Conservation (phyloP, 2,113 vertebrate genomes). For the Hypomesus transpacificus region DNA sequence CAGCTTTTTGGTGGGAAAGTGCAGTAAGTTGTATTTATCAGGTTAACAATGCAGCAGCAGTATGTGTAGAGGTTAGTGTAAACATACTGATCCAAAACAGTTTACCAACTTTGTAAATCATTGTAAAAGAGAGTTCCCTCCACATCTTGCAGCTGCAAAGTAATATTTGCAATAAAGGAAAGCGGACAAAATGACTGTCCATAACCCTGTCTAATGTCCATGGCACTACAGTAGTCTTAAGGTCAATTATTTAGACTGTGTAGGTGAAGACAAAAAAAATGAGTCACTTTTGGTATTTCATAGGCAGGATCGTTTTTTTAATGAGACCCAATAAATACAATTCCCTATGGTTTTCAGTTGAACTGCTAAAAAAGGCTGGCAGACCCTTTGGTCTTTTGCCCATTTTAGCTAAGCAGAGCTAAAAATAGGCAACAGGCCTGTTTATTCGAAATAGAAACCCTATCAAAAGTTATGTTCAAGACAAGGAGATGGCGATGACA, state of each 20-base stretch:
- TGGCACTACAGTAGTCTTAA: no score
- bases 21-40: no score
- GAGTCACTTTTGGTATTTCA: conserved; percentile 52
- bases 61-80: no score
- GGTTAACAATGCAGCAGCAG: no score
- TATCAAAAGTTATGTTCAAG: conserved; percentile 64
- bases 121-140: no score
- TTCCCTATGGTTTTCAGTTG: conserved; percentile 23
- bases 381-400: conserved; percentile 44
- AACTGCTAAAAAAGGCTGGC: conserved; percentile 34
- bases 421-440: conserved; percentile 61
- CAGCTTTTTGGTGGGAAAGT: no score
- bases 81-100: no score
- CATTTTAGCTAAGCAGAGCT: conserved; percentile 50
- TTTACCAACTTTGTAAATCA: no score
- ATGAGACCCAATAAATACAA: conserved; percentile 42
- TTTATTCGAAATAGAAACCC: conserved; percentile 61
- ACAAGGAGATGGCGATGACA: conserved; percentile 56
- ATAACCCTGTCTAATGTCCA: neutral
- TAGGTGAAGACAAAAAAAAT: neutral
- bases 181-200: neutral
- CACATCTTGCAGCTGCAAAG: no score
- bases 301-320: conserved; percentile 50
- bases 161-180: neutral
- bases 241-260: no score